Evolutionary conservation across 2,888 invertebrate genomes (phyloP).

Genomic region (Syritta pipiens): DNA sequence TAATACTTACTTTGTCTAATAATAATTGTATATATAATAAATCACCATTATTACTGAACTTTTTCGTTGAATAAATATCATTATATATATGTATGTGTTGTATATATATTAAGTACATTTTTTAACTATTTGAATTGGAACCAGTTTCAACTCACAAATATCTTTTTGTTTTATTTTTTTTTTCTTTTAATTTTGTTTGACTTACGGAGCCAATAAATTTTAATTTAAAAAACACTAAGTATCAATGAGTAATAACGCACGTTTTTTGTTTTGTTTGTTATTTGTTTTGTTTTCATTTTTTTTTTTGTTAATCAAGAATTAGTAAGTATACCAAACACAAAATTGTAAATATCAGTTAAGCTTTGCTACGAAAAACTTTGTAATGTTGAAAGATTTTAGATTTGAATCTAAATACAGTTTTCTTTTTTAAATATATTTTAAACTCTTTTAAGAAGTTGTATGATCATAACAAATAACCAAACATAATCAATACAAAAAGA

Average conservation of each 20-base stretch:
- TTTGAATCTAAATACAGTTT: no score
- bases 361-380: not conserved
- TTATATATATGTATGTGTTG: conserved; percentile 20
- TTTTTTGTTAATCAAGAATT: conserved; percentile 1
- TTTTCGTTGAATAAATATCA: conserved; percentile 37
- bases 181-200: no score
- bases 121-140: conserved; percentile 6
- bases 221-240: conserved; percentile 8
- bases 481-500: no score
- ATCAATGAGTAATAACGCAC: conserved; percentile 21
- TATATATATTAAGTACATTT: conserved; percentile 19
- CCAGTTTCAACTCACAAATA: conserved; percentile 11
- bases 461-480: no score
- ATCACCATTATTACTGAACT: conserved; percentile 38
- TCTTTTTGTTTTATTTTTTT: no score
- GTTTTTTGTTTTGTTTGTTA: no score
- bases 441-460: no score
- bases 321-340: conserved; percentile 5
- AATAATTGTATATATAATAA: conserved; percentile 42
- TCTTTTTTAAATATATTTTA: no score
- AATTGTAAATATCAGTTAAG: not conserved
- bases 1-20: conserved; percentile 33
- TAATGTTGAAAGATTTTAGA: no score
- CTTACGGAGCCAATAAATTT: conserved; percentile 19
- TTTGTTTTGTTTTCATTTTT: no score